Base-by-base conservation (phyloP, 2,888 invertebrate genomes). In the Hyposoter dolosus region DNA sequence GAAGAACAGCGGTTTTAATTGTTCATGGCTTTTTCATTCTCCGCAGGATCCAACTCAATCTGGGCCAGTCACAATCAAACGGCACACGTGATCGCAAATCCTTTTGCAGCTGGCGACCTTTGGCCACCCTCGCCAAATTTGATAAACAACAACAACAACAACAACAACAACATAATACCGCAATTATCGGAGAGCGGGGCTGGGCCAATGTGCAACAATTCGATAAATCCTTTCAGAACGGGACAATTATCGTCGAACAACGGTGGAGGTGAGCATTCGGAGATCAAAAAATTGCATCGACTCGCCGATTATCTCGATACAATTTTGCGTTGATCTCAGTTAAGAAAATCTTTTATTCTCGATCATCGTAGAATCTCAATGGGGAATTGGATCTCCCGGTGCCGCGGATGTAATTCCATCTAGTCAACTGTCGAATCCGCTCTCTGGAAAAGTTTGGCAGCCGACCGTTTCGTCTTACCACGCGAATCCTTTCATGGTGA, bases 401-500 rank as follows among this genome's bases (percentile, higher is more conserved):
- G 92, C 91, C 87, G 91, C 91, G 88, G 93, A 94, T 90, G 92
- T 93, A 88, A 91, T 93, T 91, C 90, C 93, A 89, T 93, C 94
- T 92, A 93, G 93, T 93, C 93, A 93, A 88, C 89, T 92, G 90
- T 92, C 92, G 93, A 91, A 93, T 84, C 91, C 92, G 82, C 90
- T 93, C 89, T 89, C 94, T 79, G 93, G 92, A 87, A 94, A 93
- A 92, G 90, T 92, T 71, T 94, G 94, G 94, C 94, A 94, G 90
- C 93, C 94, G 82, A 90, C 90, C 84, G 93, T 93, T 88, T 90
- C 93, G 75, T 90, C 92, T 84, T 94, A 93, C 89, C 93, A 93
- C 83, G 94, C 94, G 82, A 94, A 95, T 91, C 94, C 95, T 87
- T 95, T 95, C 90, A 92, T 92, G 91, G 94, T 94, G 91, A 90